phyloP scores from a whole-genome alignment of 2,113 vertebrate species.

The Serilophus lunatus region DNA sequence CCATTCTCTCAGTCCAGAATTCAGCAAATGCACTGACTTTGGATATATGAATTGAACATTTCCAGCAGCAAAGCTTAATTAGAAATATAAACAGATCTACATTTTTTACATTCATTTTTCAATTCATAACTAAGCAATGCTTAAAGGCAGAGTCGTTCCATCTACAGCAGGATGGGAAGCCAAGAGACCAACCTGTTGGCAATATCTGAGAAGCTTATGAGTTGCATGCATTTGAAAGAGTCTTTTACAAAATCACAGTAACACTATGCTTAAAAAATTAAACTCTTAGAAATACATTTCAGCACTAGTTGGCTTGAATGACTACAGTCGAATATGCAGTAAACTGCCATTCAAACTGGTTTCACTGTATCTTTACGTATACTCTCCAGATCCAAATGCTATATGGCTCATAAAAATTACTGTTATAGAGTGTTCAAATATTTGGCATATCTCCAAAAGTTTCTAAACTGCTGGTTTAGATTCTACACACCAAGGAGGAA shows the following conservation, averaged over 20 bases:
- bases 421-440: neutral
- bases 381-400: neutral
- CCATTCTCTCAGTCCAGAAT: neutral
- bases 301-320: neutral
- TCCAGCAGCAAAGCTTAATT: neutral
- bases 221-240: neutral
- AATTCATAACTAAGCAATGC: neutral
- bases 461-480: neutral
- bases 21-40: neutral
- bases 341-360: neutral
- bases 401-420: neutral
- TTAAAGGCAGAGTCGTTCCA: accelerated
- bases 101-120: neutral
- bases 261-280: neutral
- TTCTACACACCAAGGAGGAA: neutral
- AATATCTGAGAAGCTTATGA: accelerated
- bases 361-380: neutral
- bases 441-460: neutral
- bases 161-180: neutral
- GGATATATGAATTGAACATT: neutral
- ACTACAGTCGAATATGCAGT: neutral
- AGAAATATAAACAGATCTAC: neutral
- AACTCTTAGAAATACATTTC: neutral
- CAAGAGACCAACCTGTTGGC: neutral
- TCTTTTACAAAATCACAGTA: neutral